Evolutionary conservation across 2,113 vertebrate genomes (phyloP).

Genomic region (Rissa tridactyla): DNA sequence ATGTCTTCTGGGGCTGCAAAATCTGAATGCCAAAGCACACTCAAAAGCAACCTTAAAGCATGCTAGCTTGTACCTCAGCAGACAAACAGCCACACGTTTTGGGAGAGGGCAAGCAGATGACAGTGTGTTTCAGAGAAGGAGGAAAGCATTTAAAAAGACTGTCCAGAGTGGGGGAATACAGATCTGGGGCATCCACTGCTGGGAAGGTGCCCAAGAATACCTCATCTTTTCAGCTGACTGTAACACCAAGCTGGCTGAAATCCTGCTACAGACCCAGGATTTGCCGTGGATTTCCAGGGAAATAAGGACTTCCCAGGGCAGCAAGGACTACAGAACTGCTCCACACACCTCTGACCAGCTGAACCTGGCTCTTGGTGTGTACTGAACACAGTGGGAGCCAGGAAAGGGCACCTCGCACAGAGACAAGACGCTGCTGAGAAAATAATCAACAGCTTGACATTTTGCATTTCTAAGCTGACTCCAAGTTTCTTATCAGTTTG

Average conservation of each 20-base stretch:
- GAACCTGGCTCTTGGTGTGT: not conserved
- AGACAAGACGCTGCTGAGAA: not conserved
- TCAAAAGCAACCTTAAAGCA: not conserved
- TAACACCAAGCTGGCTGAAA: not conserved
- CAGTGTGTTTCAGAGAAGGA: not conserved
- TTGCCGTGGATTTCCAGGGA: not conserved
- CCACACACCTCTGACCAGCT: not conserved
- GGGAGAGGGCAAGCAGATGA: not conserved
- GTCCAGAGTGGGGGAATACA: not conserved
- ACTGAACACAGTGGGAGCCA: not conserved
- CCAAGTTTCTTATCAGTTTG: not conserved
- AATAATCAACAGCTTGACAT: not conserved
- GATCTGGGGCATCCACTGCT: not conserved
- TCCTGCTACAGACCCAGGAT: not conserved
- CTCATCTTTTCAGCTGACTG: fast-evolving
- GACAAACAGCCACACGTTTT: not conserved
- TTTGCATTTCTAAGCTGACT: not conserved
- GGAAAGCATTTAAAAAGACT: not conserved
- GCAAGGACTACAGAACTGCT: not conserved
- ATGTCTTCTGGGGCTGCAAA: not conserved
- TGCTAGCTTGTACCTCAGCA: not conserved
- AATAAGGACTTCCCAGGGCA: not conserved
- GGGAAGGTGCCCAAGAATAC: not conserved
- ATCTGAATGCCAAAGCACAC: not conserved
- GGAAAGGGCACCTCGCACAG: not conserved